Base-by-base conservation (phyloP, 1,140 invertebrate genomes). In the Octopus bimaculoides region DNA sequence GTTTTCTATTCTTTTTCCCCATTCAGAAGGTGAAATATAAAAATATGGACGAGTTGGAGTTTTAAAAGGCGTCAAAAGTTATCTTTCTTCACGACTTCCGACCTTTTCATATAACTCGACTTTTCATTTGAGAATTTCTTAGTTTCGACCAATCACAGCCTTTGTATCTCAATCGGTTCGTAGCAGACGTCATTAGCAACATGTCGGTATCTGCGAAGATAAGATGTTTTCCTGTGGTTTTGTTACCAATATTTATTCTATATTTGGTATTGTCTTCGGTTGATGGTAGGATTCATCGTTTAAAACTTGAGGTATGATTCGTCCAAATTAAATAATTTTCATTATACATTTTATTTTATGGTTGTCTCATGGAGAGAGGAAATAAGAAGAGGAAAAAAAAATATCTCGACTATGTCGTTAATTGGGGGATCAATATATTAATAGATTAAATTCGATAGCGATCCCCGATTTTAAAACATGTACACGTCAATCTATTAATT, bases 1-100 rank as follows among this genome's bases (percentile, higher is more conserved):
- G 78, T 53, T 82, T 85, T 77, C 83, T 87, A 69, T 73, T 83
- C 61, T 85, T 86, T 78, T 81, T 85, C 14, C 86, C 86, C 84
- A 86, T 87, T 7, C 26, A 41, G 26, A 41, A 41, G 26, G 26
- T 41, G 26, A 41, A 41, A 41, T 41, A 41, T 41, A 41, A 41
- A 41, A 41, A 41, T 41, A 41, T 41, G 26, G 26, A 41, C 26
- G 26, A 41, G 26, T 41, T 41, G 26, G 26, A 41, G 26, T 41
- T 41, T 41, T 41, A 41, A 41, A 41, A 41, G 26, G 26, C 26
- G 26, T 41, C 26, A 41, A 41, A 41, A 41, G 26, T 41, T 41
- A 41, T 41, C 26, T 41, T 41, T 41, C 26, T 41, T 41, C 26
- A 41, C 26, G 26, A 41, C 26, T 41, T 41, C 26, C 26, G 26